phyloP scores from a whole-genome alignment of 2,888 invertebrate species.

The Drosophila trichaetosa region DNA sequence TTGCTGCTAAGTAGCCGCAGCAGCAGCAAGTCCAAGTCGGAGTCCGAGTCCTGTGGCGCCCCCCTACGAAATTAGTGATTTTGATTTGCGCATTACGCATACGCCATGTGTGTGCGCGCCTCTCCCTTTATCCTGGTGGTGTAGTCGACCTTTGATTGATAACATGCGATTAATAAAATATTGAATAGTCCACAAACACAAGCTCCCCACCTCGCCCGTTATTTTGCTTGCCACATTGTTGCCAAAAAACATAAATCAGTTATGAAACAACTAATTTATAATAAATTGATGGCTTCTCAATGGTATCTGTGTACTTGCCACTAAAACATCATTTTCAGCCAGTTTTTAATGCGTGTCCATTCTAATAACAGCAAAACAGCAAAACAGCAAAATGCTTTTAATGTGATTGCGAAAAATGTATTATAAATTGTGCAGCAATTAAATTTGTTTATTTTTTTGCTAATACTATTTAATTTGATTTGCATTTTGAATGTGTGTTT shows the following conservation, averaged over 20 bases:
- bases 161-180: conserved; percentile 82
- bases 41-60: not conserved
- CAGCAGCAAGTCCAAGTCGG: not conserved
- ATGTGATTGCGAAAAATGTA: conserved; percentile 26
- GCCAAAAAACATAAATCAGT: conserved; percentile 74
- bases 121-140: conserved; percentile 34
- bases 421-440: conserved; percentile 10
- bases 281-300: conserved; percentile 65
- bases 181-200: conserved; percentile 50
- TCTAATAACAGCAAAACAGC: conserved; percentile 42
- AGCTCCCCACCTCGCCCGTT: not conserved
- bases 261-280: conserved; percentile 62
- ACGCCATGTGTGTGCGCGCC: conserved; percentile 50
- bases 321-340: conserved; percentile 46
- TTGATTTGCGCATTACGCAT: conserved; percentile 80
- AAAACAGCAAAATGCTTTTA: conserved; percentile 60
- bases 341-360: conserved; percentile 42
- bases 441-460: not conserved
- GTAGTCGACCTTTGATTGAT: conserved; percentile 77
- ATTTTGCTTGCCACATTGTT: conserved; percentile 59
- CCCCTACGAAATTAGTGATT: conserved; percentile 68
- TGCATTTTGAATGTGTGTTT: not conserved
- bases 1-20: conserved; percentile 76
- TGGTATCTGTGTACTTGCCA: not conserved
- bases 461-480: not conserved